phyloP scores from a whole-genome alignment of 2,113 vertebrate species.

The Halichoeres trimaculatus region DNA sequence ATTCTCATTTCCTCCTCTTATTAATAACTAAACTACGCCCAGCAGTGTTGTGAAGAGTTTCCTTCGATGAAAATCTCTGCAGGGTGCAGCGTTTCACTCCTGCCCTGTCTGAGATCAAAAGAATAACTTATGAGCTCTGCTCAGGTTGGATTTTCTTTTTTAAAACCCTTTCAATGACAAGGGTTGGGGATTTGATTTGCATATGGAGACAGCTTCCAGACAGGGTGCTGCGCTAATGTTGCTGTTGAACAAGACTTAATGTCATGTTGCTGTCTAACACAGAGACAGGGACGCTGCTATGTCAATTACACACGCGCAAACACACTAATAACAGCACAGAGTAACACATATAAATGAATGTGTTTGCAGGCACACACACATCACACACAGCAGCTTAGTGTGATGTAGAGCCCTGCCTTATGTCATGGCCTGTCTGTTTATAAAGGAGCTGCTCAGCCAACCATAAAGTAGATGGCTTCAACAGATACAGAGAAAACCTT shows the following conservation, averaged over 20 bases:
- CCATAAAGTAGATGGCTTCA: slow-evolving; percentile 62
- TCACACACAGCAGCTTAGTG: slow-evolving; percentile 20
- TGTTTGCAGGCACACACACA: background rate
- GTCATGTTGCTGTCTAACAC: slow-evolving; percentile 77
- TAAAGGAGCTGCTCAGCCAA: slow-evolving; percentile 63
- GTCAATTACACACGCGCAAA: slow-evolving; percentile 56
- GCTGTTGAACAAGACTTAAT: slow-evolving; percentile 77
- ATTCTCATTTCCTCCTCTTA: slow-evolving; percentile 3
- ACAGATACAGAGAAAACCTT: slow-evolving; percentile 61
- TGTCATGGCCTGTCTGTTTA: slow-evolving; percentile 62
- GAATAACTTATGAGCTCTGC: slow-evolving; percentile 56
- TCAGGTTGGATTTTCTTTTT: slow-evolving; percentile 40
- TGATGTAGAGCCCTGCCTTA: slow-evolving; percentile 46
- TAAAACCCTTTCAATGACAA: slow-evolving; percentile 50
- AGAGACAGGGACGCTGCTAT: slow-evolving; percentile 61
- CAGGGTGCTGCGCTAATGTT: slow-evolving; percentile 62
- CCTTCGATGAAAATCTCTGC: slow-evolving; percentile 46
- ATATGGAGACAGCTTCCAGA: slow-evolving; percentile 66
- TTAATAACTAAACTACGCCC: slow-evolving; percentile 30
- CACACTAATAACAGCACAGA: slow-evolving; percentile 1
- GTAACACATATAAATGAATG: background rate
- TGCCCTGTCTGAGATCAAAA: slow-evolving; percentile 61
- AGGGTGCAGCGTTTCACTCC: slow-evolving; percentile 39
- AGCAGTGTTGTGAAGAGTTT: slow-evolving; percentile 17
- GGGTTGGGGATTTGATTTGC: slow-evolving; percentile 67